Evolutionary conservation across 1,140 invertebrate species (phyloP).

Genomic region (Calliphora vicina): DNA sequence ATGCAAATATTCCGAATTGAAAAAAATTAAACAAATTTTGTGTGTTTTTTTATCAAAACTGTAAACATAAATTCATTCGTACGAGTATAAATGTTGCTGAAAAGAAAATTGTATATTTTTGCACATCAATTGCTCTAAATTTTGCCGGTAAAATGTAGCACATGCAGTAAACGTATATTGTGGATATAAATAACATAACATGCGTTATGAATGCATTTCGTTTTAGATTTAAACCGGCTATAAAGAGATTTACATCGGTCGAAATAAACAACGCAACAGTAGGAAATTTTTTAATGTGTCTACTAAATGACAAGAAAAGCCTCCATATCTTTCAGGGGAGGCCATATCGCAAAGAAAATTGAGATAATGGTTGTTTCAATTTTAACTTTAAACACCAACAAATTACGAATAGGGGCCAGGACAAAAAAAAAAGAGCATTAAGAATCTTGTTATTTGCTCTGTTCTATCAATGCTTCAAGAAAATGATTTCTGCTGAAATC

Average conservation of each 20-base stretch:
- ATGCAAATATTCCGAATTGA: neutral
- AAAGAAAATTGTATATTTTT: neutral
- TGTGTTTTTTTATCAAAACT: neutral
- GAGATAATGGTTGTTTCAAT: no score
- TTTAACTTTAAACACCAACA: no score
- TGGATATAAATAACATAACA: conserved; percentile 60
- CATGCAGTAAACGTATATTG: neutral
- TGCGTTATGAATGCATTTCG: neutral
- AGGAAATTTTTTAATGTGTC: no score
- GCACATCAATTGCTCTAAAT: neutral
- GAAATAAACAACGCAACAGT: neutral
- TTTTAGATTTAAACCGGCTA: neutral
- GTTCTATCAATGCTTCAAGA: no score
- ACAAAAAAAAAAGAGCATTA: no score
- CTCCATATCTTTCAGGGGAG: no score
- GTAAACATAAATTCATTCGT: neutral
- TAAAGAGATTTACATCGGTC: neutral
- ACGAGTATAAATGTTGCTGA: neutral
- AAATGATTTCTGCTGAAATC: no score
- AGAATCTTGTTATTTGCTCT: no score
- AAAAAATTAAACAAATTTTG: neutral
- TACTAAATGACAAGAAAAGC: no score
- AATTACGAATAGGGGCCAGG: no score
- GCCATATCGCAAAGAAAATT: no score
- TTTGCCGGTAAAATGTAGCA: conserved; percentile 1